Evolutionary conservation across 1,140 invertebrate species (phyloP).

Genomic region (Cherax quadricarinatus): DNA sequence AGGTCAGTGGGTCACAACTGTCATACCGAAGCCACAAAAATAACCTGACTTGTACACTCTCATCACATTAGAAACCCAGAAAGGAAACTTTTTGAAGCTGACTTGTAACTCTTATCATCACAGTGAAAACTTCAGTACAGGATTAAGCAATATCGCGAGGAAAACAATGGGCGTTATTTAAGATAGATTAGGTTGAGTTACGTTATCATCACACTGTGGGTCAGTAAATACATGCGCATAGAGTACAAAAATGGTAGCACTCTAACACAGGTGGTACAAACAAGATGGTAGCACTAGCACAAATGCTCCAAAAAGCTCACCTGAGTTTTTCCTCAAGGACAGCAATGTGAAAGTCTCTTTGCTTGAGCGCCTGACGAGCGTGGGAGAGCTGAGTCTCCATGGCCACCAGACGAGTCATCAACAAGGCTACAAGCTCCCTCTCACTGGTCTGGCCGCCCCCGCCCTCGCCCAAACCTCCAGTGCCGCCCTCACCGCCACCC

Average conservation of each 20-base stretch:
- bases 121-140: too few species aligned
- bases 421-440: conserved; percentile 59
- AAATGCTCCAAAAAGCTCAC: background rate
- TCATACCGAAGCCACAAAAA: too few species aligned
- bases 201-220: background rate
- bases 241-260: too few species aligned
- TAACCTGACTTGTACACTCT: too few species aligned
- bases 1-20: too few species aligned
- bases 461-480: background rate
- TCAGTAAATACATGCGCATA: background rate
- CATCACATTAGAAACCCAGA: too few species aligned
- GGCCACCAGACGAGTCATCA: conserved; percentile 62
- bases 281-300: too few species aligned
- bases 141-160: too few species aligned
- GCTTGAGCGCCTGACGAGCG: conserved; percentile 59
- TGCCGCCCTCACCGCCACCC: conserved; percentile 20
- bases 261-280: too few species aligned
- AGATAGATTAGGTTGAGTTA: background rate
- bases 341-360: conserved; percentile 69
- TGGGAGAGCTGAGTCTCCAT: conserved; percentile 69
- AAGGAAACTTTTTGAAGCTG: too few species aligned
- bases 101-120: too few species aligned
- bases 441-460: conserved; percentile 42
- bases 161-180: background rate
- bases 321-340: conserved; percentile 65